A percentile compares a stretch with the other conserved stretches of the same genome.
These are phyloP conservation scores for Borostomias antarcticus DNA, from an alignment of 2,797 vertebrate species.

Conservation along the genomic window DNA sequence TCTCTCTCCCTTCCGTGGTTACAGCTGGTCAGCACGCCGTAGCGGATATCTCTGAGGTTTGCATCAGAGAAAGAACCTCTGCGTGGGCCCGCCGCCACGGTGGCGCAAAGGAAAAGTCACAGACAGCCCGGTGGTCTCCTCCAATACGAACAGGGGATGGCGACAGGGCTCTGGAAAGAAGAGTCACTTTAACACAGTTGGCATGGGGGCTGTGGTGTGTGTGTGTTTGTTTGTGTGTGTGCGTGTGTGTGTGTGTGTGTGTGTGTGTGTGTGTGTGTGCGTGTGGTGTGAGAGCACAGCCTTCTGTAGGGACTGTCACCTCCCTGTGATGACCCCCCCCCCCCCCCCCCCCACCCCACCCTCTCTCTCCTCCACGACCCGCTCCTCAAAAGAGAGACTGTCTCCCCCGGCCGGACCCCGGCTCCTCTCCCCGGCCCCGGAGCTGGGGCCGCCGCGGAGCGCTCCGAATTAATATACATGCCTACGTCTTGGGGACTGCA, in stretches of 20 bases:
- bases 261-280: neutral
- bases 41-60: too few species aligned
- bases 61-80: too few species aligned
- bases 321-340: neutral
- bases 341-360: neutral
- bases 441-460: constrained; percentile 62
- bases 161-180: constrained; percentile 11
- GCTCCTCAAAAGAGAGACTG: constrained; percentile 14
- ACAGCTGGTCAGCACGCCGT: too few species aligned
- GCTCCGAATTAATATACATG: constrained; percentile 77
- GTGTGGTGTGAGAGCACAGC: neutral
- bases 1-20: too few species aligned
- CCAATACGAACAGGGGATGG: constrained; percentile 1
- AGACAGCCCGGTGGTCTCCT: neutral
- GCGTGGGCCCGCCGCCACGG: too few species aligned
- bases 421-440: constrained; percentile 38
- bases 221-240: neutral
- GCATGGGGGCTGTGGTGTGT: neutral
- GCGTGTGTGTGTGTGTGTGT: neutral
- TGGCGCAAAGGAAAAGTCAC: too few species aligned
- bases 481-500: constrained; percentile 59
- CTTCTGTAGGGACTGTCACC: constrained; percentile 15
- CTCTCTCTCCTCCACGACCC: neutral
- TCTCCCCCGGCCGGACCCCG: constrained; percentile 10
- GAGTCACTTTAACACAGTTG: constrained; percentile 10